These are phyloP conservation scores for Aleadryas rufinucha DNA, from an alignment of 2,113 vertebrate species.

Conservation along the genomic window DNA sequence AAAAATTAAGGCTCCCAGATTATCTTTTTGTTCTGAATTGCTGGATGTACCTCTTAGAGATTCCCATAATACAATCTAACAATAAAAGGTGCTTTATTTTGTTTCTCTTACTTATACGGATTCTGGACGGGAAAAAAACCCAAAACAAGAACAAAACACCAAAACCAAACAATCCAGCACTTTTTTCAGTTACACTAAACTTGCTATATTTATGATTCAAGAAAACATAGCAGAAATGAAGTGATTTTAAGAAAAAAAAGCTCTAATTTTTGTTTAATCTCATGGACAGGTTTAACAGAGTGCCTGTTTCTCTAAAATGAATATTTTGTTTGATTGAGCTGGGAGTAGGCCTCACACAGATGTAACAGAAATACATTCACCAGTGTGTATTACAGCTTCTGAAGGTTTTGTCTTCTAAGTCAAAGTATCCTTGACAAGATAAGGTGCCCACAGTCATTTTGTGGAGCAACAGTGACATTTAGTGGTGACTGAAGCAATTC, in stretches of 20 bases:
- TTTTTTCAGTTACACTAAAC: background rate
- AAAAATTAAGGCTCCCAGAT: background rate
- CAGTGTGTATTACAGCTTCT: background rate
- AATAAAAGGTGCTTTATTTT: background rate
- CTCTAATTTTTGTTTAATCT: background rate
- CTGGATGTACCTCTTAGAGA: background rate
- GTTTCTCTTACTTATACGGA: background rate
- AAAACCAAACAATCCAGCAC: background rate
- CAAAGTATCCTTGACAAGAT: background rate
- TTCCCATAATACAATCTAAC: background rate
- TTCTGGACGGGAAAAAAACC: accelerated
- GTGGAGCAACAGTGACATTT: slow-evolving; percentile 54
- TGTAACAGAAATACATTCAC: background rate
- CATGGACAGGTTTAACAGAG: background rate
- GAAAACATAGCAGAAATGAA: background rate
- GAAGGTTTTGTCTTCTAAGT: background rate
- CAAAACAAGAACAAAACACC: background rate
- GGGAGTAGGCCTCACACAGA: background rate
- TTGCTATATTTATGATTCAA: background rate
- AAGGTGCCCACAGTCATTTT: background rate
- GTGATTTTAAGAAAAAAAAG: background rate
- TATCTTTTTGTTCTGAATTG: background rate
- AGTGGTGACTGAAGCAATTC: slow-evolving; percentile 19
- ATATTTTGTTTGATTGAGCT: background rate
- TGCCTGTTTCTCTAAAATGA: background rate